Evolutionary conservation across 2,888 invertebrate species (phyloP), one percentile per base, ranked within the genome.

Genomic region (Timema cristinae): DNA sequence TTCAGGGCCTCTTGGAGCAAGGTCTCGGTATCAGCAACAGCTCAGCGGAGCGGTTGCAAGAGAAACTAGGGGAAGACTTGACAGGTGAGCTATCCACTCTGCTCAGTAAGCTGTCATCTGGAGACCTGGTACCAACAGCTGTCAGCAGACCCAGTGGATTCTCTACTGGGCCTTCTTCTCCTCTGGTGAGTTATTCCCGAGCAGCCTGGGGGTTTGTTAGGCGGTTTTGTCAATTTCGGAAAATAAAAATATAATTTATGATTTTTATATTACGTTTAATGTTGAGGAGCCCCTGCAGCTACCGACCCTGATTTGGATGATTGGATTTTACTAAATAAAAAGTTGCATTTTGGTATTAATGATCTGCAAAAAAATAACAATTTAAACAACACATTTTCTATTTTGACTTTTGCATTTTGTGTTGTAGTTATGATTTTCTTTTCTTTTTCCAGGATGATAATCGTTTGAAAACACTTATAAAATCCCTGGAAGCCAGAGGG

Each of bases 11-110:
- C 54, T 84, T 88, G n/a, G 81, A 86, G 5, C 85, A 88, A 78
- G 92, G 92, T 0, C 79, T 93, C 16, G 86, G 88, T 67, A 88
- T 93, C 50, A 88, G 86, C 49, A 87, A 85, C 50, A 79, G 81
- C 4, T 81, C 85, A 63, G 91, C 91, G 0, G 87, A 89, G 77
- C 82, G 81, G 15, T 82, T 93, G 51, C 88, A 90, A 78, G 87
- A 88, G 52, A 85, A 84, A 75, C 80, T 93, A 1, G 90, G 89
- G 0, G 86, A 88, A 59, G 86, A 87, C 74, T 84, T 92, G 84
- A 91, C 90, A 0, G 84, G 88, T 0, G 83, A 84, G 74, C 83
- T 91, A 56, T 89, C 90, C 0, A 86, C 87, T 76, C 79, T 88
- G 32, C 81, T 93, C 9, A 84, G 86, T 0, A 86, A 88, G 78